Base-by-base conservation (phyloP, 2,797 vertebrate species). In the Melopsittacus undulatus region DNA sequence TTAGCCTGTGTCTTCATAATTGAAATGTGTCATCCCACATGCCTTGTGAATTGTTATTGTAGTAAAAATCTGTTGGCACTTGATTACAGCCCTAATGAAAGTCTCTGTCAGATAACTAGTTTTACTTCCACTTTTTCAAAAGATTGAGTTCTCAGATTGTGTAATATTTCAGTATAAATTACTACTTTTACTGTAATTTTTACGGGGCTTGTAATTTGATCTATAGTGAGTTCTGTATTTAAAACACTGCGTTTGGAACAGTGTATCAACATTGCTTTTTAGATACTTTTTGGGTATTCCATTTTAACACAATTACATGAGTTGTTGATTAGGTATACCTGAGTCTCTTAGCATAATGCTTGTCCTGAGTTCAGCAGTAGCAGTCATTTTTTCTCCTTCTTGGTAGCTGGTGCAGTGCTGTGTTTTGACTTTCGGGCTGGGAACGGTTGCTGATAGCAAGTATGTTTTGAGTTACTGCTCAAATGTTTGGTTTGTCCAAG, bases 71-170 rank as follows among this genome's bases (percentile, higher is more conserved):
- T 94, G 83, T 89, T 92, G 40, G 19, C 68, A 62, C 16, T 93
- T 45, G n/a, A 91, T 95, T 94, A 87, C 56, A 93, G 49, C 70
- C 48, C 64, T 93, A 91, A 91, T 97, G 67, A 94, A 96, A 94
- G 32, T 70, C 74, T 78, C 94, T 93, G 82, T 96, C 90, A 94
- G 66, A 85, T 83, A 89, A 67, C 78, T 96, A 90, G 23, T 92
- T 96, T 66, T 92, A 62, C 51, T 95, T 92, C 18, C 12, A 43
- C 42, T 68, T 86, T 49, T 42, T 11, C 9, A 84, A 92, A 64
- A 94, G 81, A 27, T 8, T 62, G 69, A 85, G 49, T 95, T 96
- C 64, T 86, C 63, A 73, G 83, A 26, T 70, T 4, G 8, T 92
- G 80, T 91, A 93, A 90, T 94, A 72, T 38, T 92, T 93, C 40